A percentile compares a stretch with the other conserved stretches of the same genome.
Evolutionary conservation across 2,888 invertebrate species (phyloP).

Genomic region (Ptilodon capucinus): DNA sequence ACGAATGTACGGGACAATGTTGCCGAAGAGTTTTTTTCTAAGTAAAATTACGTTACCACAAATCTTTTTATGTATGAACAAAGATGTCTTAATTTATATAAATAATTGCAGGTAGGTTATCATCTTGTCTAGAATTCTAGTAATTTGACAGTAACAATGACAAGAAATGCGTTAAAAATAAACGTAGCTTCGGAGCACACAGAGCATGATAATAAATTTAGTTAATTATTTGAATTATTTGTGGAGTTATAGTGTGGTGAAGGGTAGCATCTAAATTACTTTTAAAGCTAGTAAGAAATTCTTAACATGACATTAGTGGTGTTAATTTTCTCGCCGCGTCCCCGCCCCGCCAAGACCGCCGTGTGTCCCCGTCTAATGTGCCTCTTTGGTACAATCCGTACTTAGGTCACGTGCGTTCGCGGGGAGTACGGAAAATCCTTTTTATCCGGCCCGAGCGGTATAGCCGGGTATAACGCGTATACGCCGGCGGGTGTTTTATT

Average conservation of each 20-base stretch:
- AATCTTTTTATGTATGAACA: background rate
- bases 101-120: no score
- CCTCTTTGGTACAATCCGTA: slow-evolving; percentile 46
- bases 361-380: slow-evolving; percentile 45
- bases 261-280: no score
- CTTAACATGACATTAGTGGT: no score
- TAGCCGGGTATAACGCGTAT: slow-evolving; percentile 35
- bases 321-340: background rate
- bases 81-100: no score
- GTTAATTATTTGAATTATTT: no score
- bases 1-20: slow-evolving; percentile 9
- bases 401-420: slow-evolving; percentile 61
- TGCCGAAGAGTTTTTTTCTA: background rate
- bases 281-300: no score
- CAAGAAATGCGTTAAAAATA: no score
- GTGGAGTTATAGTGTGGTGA: no score
- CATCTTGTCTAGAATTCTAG: no score
- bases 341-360: slow-evolving; percentile 3
- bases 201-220: no score
- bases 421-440: slow-evolving; percentile 57
- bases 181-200: no score
- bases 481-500: slow-evolving; percentile 18
- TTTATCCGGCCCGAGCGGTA: slow-evolving; percentile 46
- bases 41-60: background rate
- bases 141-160: no score